phyloP scores from a whole-genome alignment of 2,113 vertebrate genomes.

The Ammodytes dubius region DNA sequence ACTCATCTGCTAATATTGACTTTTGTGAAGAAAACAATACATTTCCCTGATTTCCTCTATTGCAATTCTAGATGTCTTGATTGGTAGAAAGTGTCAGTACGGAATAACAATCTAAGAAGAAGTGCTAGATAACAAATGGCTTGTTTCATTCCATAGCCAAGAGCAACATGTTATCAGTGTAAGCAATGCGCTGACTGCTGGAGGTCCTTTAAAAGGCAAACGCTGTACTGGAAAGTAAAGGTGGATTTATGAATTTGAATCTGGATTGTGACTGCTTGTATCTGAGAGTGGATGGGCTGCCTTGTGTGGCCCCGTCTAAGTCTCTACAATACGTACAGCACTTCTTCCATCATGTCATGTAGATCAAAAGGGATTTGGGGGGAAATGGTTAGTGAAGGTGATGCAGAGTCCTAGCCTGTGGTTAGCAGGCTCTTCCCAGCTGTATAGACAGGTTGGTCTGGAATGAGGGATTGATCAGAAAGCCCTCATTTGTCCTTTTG shows the following conservation, averaged over 20 bases:
- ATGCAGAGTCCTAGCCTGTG: slow-evolving; percentile 53
- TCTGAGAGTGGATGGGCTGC: not conserved
- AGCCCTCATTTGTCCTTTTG: slow-evolving; percentile 31
- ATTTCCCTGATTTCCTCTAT: not conserved
- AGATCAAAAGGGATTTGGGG: slow-evolving; percentile 51
- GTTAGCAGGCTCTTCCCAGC: slow-evolving; percentile 47
- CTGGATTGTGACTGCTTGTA: not conserved
- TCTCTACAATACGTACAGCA: not conserved
- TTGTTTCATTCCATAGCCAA: not conserved
- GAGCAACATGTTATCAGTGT: not conserved
- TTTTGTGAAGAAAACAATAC: not conserved
- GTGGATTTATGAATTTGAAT: not conserved
- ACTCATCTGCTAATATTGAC: not conserved
- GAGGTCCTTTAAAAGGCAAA: not conserved
- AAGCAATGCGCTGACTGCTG: not conserved
- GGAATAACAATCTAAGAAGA: not conserved
- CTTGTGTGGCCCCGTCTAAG: not conserved
- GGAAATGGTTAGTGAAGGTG: slow-evolving; percentile 56
- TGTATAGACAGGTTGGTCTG: slow-evolving; percentile 40
- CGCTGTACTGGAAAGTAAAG: not conserved
- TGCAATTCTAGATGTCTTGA: not conserved
- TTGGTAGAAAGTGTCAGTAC: not conserved
- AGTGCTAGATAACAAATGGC: not conserved
- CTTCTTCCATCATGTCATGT: slow-evolving; percentile 47
- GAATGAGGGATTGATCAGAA: slow-evolving; percentile 43